phyloP scores from a whole-genome alignment of 2,797 vertebrate species.

The Leptoclinus maculatus region DNA sequence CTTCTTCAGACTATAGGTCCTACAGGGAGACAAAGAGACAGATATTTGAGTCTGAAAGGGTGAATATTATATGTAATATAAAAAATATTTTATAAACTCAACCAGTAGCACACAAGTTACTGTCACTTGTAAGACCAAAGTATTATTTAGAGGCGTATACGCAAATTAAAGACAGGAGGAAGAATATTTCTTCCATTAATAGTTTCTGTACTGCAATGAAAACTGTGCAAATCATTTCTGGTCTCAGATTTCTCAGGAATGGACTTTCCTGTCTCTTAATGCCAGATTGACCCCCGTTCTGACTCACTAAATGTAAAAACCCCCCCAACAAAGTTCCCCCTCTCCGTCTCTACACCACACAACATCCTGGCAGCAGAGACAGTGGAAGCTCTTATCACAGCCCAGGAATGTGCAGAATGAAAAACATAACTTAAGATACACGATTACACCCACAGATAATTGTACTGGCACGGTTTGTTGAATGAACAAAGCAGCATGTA shows the following conservation, averaged over 20 bases:
- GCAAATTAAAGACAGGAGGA: not conserved
- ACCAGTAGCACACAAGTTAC: not conserved
- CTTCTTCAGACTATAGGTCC: slow-evolving; percentile 97
- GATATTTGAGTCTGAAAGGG: not conserved
- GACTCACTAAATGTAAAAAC: slow-evolving; percentile 13
- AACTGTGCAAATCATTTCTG: not conserved
- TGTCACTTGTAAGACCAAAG: not conserved
- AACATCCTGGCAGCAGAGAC: slow-evolving; percentile 59
- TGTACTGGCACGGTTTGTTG: not conserved
- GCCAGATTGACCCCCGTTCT: not conserved
- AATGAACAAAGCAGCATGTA: slow-evolving; percentile 21
- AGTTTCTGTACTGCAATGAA: slow-evolving; percentile 6
- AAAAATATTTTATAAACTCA: not conserved
- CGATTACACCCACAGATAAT: slow-evolving; percentile 55
- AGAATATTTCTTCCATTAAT: not conserved
- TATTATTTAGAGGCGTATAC: not conserved
- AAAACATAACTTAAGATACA: slow-evolving; percentile 57
- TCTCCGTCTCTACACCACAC: slow-evolving; percentile 23
- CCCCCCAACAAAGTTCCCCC: slow-evolving; percentile 12
- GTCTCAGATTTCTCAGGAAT: not conserved
- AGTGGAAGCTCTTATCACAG: slow-evolving; percentile 62
- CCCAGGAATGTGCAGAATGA: slow-evolving; percentile 68
- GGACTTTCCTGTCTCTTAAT: slow-evolving; percentile 1
- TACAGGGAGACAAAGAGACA: slow-evolving; percentile 74
- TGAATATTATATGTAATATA: not conserved